These are phyloP conservation scores for Cabera pusaria DNA, from an alignment of 2,888 invertebrate species.

Conservation along the genomic window DNA sequence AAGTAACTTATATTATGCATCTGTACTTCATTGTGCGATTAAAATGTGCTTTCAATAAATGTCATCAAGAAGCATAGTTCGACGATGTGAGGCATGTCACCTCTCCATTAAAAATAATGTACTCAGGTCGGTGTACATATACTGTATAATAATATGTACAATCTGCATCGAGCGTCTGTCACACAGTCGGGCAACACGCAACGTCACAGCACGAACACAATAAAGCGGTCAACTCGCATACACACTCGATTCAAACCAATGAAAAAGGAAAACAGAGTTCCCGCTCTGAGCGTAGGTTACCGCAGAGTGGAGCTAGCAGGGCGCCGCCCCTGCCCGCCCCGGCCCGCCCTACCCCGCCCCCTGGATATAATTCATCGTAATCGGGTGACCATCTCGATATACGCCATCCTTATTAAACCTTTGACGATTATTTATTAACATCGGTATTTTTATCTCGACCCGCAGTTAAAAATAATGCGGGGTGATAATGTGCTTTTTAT, in stretches of 20 bases:
- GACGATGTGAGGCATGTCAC: constrained; percentile 3
- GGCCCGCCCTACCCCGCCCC: constrained; percentile 26
- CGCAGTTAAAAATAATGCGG: constrained; percentile 11
- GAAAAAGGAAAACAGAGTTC: constrained; percentile 15
- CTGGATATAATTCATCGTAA: constrained; percentile 20
- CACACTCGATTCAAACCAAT: constrained; percentile 12
- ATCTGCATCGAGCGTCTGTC: too few species aligned
- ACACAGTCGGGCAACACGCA: too few species aligned
- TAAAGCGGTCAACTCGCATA: constrained; percentile 20
- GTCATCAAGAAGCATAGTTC: too few species aligned
- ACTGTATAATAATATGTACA: too few species aligned
- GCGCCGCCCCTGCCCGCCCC: constrained; percentile 34
- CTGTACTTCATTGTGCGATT: too few species aligned
- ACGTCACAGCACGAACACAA: constrained; percentile 15
- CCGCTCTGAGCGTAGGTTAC: constrained; percentile 1
- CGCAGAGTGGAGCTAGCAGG: too few species aligned
- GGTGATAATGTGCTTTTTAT: constrained; percentile 12
- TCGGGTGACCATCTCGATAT: constrained; percentile 22
- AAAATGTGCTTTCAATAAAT: too few species aligned
- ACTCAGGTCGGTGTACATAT: background rate
- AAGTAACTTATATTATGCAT: too few species aligned
- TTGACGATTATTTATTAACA: constrained; percentile 21
- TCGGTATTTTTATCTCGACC: constrained; percentile 18
- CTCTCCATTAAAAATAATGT: constrained; percentile 4
- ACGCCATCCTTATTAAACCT: constrained; percentile 17